These are phyloP conservation scores for Actinia tenebrosa DNA, from an alignment of 64 coral and sea anemone genomes.

Conservation along the genomic window DNA sequence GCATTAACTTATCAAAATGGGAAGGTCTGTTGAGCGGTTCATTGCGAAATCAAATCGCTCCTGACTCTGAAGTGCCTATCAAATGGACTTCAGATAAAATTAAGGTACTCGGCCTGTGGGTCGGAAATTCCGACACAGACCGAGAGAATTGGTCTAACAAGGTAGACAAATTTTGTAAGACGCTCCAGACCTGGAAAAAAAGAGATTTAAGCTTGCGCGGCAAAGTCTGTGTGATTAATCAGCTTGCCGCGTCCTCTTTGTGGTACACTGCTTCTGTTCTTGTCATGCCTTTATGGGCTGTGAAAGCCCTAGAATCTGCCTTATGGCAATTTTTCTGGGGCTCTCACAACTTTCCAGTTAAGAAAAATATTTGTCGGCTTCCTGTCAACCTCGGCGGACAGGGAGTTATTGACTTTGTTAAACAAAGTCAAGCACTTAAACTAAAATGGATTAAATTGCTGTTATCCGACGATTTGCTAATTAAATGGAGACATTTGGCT, in stretches of 20 bases:
- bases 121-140: neutral
- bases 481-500: neutral
- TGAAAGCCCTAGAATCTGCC: too few relatives aligned
- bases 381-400: too few relatives aligned
- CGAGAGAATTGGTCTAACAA: too few relatives aligned
- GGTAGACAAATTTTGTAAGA: too few relatives aligned
- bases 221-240: neutral
- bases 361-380: too few relatives aligned
- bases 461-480: neutral
- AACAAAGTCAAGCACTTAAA: neutral
- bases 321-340: too few relatives aligned
- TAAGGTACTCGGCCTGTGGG: neutral
- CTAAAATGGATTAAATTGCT: neutral
- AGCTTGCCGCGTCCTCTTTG: neutral
- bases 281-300: too few relatives aligned
- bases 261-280: neutral
- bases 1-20: conserved; percentile 30
- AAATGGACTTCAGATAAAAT: neutral
- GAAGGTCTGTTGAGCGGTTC: conserved; percentile 9
- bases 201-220: neutral
- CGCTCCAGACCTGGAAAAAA: too few relatives aligned
- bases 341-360: too few relatives aligned
- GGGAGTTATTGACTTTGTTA: too few relatives aligned
- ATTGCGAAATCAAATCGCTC: neutral
- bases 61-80: neutral